Conservation (phyloP, 2,797 vertebrate genomes). For the Muraenolepis orangiensis region DNA sequence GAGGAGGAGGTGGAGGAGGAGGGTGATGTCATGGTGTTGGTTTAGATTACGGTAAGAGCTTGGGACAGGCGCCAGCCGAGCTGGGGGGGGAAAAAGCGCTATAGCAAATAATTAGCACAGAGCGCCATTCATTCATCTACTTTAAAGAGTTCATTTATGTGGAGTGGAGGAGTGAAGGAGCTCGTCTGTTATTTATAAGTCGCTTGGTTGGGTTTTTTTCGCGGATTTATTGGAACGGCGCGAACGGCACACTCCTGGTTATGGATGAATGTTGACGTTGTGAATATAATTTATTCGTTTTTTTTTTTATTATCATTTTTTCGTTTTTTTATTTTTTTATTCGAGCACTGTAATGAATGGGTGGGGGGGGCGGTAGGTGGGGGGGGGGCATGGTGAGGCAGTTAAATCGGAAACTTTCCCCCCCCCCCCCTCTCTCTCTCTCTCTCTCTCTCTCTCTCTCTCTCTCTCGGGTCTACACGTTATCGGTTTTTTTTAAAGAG, state of each 20-base stretch:
- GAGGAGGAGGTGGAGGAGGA: no score
- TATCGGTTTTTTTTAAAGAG: no score
- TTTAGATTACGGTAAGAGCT: constrained; percentile 67
- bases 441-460: no score
- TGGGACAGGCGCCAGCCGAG: constrained; percentile 61
- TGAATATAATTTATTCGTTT: constrained; percentile 20
- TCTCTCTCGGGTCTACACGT: no score
- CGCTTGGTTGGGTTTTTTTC: constrained; percentile 13
- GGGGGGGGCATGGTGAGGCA: neutral
- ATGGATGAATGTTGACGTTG: constrained; percentile 38
- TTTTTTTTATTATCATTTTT: constrained; percentile 20
- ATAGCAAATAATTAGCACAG: constrained; percentile 50
- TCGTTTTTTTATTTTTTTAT: neutral
- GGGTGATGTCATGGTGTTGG: constrained; percentile 64
- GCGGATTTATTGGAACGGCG: constrained; percentile 51
- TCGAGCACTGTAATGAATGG: neutral
- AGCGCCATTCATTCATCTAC: constrained; percentile 56
- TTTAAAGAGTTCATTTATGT: constrained; percentile 56
- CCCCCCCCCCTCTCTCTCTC: no score
- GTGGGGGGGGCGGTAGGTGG: neutral
- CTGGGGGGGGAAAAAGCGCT: constrained; percentile 46
- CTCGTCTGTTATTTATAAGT: constrained; percentile 54
- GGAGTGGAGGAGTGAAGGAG: constrained; percentile 47
- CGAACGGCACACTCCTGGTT: constrained; percentile 22
- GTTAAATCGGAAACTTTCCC: neutral